Base-by-base conservation (phyloP, 2,888 invertebrate species). In the Thereva unica region DNA sequence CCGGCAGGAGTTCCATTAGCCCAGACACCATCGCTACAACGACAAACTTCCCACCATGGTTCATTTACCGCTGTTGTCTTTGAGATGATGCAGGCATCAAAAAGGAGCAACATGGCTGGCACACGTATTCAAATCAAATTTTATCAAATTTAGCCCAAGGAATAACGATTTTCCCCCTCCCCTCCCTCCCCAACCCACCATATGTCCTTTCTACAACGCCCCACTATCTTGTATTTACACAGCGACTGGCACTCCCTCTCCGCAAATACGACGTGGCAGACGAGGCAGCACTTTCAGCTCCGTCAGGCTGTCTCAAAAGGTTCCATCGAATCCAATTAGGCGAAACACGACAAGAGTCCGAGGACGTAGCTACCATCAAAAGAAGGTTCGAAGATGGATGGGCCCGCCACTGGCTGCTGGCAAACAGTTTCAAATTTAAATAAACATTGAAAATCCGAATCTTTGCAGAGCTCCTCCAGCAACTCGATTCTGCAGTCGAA, bases 51-150 rank as follows among this genome's bases (percentile, higher is more conserved):
- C 72, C 89, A 88, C 72, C 87, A 89, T 73, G 85, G 90, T 78
- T 90, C 90, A 74, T 86, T 95, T 72, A 92, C 93, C 9, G 92
- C 92, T 7, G 91, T 95, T 59, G 93, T 95, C 8, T 93, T 92
- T 78, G 92, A 90, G 67, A 91, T 95, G 86, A 89, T 95, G 72
- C 92, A 93, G 80, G 92, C 92, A 49, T 78, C 81, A 47, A 80
- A 81, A 53, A 77, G 81, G 9, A 77, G 76, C 47, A 78, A 75
- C 35, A 78, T 80, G 34, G 75, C 77, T 8, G 76, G 77, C 68
- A 80, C 81, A 71, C 81, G 81, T 81, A 71, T 78, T 77, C 50
- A 61, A 61, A 41, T 50, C 23, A 35, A 40, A 40, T 42, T 35
- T 45, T 34, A 10, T 5, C 8, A 42, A 10, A 42, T 35, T 42